A percentile compares a stretch with the other conserved stretches of the same genome.
Evolutionary conservation across 2,888 invertebrate species (phyloP).

Genomic region (Metopia argyrocephala): DNA sequence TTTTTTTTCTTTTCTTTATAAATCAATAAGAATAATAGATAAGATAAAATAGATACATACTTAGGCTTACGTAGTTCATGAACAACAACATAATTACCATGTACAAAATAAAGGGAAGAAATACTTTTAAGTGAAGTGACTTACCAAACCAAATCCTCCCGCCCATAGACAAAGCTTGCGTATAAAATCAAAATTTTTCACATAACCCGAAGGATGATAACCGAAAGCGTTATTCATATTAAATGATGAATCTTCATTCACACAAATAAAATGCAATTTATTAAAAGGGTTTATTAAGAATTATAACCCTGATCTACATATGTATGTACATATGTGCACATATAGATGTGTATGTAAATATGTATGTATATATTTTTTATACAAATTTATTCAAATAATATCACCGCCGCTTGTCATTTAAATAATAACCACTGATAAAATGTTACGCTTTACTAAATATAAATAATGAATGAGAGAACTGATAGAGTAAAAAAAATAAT

Average conservation of each 20-base stretch:
- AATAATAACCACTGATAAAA: neutral
- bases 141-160: constrained; percentile 65
- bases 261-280: neutral
- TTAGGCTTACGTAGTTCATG: neutral
- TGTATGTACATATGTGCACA: no score
- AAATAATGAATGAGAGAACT: constrained; percentile 20
- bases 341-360: no score
- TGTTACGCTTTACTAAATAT: constrained; percentile 42
- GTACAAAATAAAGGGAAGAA: neutral
- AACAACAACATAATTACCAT: neutral
- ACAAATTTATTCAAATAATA: neutral
- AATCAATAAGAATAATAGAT: constrained; percentile 37
- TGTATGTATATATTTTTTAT: neutral
- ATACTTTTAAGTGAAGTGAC: constrained; percentile 33
- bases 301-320: neutral
- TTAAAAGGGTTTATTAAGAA: neutral
- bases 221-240: constrained; percentile 44
- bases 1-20: constrained; percentile 5
- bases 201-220: constrained; percentile 42
- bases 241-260: neutral
- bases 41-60: constrained; percentile 26
- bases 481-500: neutral
- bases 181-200: constrained; percentile 57
- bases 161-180: constrained; percentile 62
- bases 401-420: neutral